Base-by-base conservation (phyloP, 2,797 vertebrate species). In the Dallia pectoralis region DNA sequence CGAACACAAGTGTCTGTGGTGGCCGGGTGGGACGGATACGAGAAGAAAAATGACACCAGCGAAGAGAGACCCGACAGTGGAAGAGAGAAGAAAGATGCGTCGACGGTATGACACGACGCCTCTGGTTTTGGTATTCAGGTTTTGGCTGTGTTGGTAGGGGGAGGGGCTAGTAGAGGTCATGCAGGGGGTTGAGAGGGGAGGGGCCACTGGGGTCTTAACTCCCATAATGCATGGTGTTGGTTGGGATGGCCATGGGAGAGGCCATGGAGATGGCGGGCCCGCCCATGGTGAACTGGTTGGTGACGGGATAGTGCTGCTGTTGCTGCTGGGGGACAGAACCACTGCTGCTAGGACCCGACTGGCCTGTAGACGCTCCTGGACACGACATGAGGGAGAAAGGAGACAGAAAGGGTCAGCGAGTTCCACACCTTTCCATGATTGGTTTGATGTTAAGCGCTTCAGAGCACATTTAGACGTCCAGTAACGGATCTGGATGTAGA, bases 211-310 rank as follows among this genome's bases (percentile, higher is more conserved):
- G 71, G 78, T 70, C 29, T 93, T 96, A 98, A 93, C 95, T 97
- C 80, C 97, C 96, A 40, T 98, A 97, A 93, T 98, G 96, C 95
- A 98, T 94, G 87, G 96, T 97, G 94, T 96, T 97, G 94, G 95
- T 97, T 76, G 96, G 96, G 91, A 98, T 95, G 82, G 96, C 96
- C 95, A 97, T 96, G 5, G 97, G 97, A 0, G 97, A 97, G 16
- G 96, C 97, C 97, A 98, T 98, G 71, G 97, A 97, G 86, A 97
- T 96, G 79, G 97, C 94, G 0, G 97, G 95, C 3, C 96, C 97
- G 1, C 96, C 96, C 95, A 97, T 96, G 88, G 95, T 96, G 92
- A 97, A 97, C 91, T 97, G 96, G 92, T 94, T 97, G 93, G 96
- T 97, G 91, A 96, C 91, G 0, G 96, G 95, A 77, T 97, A 97